Evolutionary conservation across 2,888 invertebrate species (phyloP).

Genomic region (Heteromurus nitidus): DNA sequence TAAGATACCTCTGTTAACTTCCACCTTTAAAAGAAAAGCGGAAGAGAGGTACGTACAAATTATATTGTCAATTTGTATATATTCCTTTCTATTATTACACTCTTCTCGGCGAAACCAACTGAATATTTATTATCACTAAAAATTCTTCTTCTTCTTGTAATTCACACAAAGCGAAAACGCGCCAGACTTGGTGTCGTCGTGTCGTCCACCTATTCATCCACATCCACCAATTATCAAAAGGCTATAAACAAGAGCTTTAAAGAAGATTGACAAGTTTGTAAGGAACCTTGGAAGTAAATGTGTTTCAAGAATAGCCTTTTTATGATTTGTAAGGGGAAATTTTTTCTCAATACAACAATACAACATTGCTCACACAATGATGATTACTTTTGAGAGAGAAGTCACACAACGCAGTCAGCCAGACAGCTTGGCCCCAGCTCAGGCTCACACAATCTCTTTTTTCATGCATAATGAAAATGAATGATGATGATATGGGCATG

Average conservation of each 20-base stretch:
- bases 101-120: not conserved
- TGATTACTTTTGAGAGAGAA: not conserved
- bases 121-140: not conserved
- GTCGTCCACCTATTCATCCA: slow-evolving; percentile 21
- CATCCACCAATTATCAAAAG: no score
- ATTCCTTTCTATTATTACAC: slow-evolving; percentile 1
- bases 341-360: not conserved
- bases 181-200: slow-evolving; percentile 53
- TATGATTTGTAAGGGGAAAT: no score
- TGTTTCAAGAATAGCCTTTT: slow-evolving; percentile 29
- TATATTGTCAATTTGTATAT: no score
- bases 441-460: slow-evolving; percentile 5
- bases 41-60: no score
- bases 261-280: slow-evolving; percentile 16
- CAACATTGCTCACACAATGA: slow-evolving; percentile 3
- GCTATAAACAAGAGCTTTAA: slow-evolving; percentile 5
- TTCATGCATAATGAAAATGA: not conserved
- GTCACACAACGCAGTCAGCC: slow-evolving; percentile 47
- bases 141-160: not conserved
- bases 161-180: not conserved
- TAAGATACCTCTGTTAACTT: not conserved
- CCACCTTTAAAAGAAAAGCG: not conserved
- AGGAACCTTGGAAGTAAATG: slow-evolving; percentile 38
- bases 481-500: no score
- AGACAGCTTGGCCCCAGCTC: slow-evolving; percentile 69